These are phyloP conservation scores for Amblyjoppa fuscipennis DNA, from an alignment of 2,888 invertebrate genomes.

Conservation along the genomic window DNA sequence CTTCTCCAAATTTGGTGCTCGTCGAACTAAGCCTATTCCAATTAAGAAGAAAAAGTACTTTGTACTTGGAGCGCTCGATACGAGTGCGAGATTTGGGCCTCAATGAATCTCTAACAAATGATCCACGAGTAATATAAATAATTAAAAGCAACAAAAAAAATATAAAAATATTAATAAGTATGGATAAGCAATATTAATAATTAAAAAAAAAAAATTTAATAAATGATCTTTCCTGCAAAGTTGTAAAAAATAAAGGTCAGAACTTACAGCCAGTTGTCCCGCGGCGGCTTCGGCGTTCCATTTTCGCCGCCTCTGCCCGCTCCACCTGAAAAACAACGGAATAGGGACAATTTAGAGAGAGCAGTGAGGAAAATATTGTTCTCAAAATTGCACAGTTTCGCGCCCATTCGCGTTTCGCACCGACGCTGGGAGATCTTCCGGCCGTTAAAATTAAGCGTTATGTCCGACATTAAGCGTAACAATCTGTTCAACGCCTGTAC, in stretches of 20 bases:
- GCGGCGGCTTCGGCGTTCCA: background rate
- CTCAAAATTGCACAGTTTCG: background rate
- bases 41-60: no score
- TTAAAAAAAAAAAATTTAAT: background rate
- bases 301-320: background rate
- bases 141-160: background rate
- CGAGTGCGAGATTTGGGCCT: background rate
- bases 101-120: background rate
- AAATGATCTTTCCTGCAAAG: background rate
- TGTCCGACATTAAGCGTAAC: slow-evolving; percentile 76
- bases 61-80: no score
- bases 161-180: no score
- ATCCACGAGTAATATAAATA: background rate
- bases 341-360: background rate
- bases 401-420: slow-evolving; percentile 9
- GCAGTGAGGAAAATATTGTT: background rate
- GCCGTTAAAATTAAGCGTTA: slow-evolving; percentile 76
- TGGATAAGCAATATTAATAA: background rate
- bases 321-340: slow-evolving; percentile 24
- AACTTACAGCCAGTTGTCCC: slow-evolving; percentile 14
- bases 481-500: slow-evolving; percentile 73
- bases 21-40: no score
- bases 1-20: no score
- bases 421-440: background rate
- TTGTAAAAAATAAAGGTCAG: background rate